A percentile compares a stretch with the other conserved stretches of the same genome.
Conservation (phyloP, 2,113 vertebrate species). For the Antigone vipio region DNA sequence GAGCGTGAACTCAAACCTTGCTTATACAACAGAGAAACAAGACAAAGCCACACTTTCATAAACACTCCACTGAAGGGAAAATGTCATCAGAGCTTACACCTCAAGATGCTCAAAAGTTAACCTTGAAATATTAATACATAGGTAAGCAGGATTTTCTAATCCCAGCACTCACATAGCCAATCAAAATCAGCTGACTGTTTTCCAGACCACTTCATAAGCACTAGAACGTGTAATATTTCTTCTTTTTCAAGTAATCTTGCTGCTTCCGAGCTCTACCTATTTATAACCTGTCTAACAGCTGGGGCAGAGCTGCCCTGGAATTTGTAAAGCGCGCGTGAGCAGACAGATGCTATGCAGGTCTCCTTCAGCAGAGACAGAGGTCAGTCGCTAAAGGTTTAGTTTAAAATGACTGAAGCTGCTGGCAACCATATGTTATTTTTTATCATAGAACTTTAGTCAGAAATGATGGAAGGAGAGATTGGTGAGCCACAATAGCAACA, state of each 20-base stretch:
- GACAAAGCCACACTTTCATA: neutral
- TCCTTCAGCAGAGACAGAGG: neutral
- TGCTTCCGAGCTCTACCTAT: neutral
- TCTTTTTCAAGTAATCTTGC: neutral
- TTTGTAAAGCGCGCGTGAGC: neutral
- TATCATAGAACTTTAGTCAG: neutral
- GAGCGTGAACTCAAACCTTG: neutral
- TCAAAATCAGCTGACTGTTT: neutral
- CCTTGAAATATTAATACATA: neutral
- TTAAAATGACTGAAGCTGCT: neutral
- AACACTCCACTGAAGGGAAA: neutral
- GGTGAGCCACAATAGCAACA: neutral
- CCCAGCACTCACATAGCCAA: neutral
- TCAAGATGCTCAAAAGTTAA: neutral
- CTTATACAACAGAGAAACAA: neutral
- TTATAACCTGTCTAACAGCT: constrained; percentile 8
- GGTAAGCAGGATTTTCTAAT: neutral
- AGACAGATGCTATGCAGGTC: neutral
- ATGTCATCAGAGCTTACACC: neutral
- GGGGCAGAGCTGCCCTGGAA: neutral
- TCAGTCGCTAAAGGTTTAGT: neutral
- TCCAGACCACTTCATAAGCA: neutral
- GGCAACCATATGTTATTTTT: neutral
- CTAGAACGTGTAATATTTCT: neutral
- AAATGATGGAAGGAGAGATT: neutral